Evolutionary conservation across 2,113 vertebrate species (phyloP), one percentile per base, ranked within the genome.

Genomic region (Periophthalmodon schlosseri): DNA sequence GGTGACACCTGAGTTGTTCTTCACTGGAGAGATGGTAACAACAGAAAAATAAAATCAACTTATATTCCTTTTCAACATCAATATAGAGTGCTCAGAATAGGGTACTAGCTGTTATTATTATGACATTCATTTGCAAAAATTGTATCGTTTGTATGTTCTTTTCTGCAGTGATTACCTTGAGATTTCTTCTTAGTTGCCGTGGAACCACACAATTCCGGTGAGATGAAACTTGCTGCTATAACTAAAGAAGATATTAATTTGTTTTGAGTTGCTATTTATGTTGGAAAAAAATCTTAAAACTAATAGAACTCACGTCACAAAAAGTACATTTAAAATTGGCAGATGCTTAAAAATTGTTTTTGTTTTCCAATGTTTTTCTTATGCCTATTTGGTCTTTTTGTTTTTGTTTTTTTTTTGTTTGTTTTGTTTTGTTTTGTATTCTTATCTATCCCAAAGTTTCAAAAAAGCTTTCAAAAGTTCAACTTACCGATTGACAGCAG

Each of bases 221-320:
- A 94, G 92, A 96, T 92, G 89, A 98, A 91, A 94, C 94, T 95
- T 94, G 94, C 93, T 93, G 95, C 94, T 94, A 97, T 94, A 95
- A 92, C 90, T 96, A 94, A 87, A 88, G 88, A 88, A 24, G 14
- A 77, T 10, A 44, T 44, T 44, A 10, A 8, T n/a, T 60, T 60
- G 20, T 15, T 33, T 21, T 18, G 2, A 23, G 8, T 23, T 23
- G 4, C 10, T 18, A 24, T 57, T 21, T 23, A 10, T 23, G 49
- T 16, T 52, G 49, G 16, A 50, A 50, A 50, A 1, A 2, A 44
- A 44, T 44, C 39, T 44, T 44, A 44, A 44, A 44, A 44, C 39
- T 9, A 2, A 44, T 5, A 50, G 1, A 50, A 16, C 5, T 50
- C 16, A 50, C 49, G 16, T 50, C 14, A 50, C 49, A 50, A 50